Evolutionary conservation across 2,797 vertebrate species (phyloP).

Genomic region (Rachycentron canadum): DNA sequence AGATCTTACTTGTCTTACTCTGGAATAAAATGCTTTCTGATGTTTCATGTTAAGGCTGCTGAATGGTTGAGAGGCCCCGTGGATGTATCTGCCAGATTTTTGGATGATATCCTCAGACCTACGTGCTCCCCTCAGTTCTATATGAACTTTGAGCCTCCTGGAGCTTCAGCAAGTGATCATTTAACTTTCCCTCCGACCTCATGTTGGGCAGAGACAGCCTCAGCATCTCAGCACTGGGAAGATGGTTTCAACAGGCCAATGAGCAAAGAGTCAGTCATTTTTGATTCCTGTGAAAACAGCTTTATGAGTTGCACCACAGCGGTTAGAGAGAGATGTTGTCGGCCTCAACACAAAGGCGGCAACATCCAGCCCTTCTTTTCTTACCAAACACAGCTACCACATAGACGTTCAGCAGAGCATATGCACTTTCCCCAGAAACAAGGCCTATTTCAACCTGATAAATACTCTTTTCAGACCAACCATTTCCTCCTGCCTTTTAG

Average conservation of each 20-base stretch:
- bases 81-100: conserved; percentile 35
- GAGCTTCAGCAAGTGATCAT: conserved; percentile 19
- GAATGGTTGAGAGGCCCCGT: conserved; percentile 56
- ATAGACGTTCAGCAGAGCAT: conserved; percentile 31
- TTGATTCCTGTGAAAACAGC: conserved; percentile 56
- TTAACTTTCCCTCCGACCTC: conserved; percentile 30
- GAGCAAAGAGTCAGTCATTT: conserved; percentile 22
- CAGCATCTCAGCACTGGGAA: conserved; percentile 47
- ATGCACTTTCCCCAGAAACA: conserved; percentile 29
- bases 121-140: conserved; percentile 49
- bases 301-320: conserved; percentile 52
- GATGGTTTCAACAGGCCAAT: conserved; percentile 37
- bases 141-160: conserved; percentile 57
- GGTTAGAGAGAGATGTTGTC: conserved; percentile 21
- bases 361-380: conserved; percentile 36
- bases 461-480: conserved; percentile 44
- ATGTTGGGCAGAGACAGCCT: conserved; percentile 38
- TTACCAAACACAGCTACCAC: conserved; percentile 32
- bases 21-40: conserved; percentile 30
- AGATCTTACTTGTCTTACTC: background rate
- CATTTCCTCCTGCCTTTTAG: conserved; percentile 62
- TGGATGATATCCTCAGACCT: conserved; percentile 57
- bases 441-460: conserved; percentile 43
- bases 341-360: background rate
- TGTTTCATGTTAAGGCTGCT: conserved; percentile 66